These are phyloP conservation scores for Archilochus colubris DNA, from an alignment of 2,113 vertebrate genomes.

Conservation along the genomic window DNA sequence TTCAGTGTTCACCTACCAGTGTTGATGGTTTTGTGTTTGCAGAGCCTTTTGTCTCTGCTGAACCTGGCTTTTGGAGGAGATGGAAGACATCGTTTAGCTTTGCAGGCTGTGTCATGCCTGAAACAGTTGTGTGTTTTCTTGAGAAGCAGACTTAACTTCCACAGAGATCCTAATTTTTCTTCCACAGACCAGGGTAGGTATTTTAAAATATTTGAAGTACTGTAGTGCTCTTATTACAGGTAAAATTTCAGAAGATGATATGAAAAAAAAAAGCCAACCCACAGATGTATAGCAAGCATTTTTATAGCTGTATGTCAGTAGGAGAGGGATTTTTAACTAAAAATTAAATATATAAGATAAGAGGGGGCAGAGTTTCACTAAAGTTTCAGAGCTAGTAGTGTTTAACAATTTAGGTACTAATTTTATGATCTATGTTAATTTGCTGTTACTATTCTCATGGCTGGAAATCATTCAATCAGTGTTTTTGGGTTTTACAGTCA, in stretches of 20 bases:
- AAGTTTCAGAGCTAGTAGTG: neutral
- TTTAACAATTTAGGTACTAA: neutral
- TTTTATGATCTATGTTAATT: neutral
- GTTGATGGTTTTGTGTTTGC: slow-evolving; percentile 20
- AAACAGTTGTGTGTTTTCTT: slow-evolving; percentile 87
- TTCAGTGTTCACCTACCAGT: neutral
- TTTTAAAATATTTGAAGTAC: neutral
- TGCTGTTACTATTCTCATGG: neutral
- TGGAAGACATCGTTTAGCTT: slow-evolving; percentile 79
- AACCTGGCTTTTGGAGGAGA: slow-evolving; percentile 81
- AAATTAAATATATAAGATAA: neutral
- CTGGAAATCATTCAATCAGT: neutral
- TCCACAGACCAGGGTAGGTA: slow-evolving; percentile 86
- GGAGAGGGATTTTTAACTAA: neutral
- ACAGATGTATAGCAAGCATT: neutral
- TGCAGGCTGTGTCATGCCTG: slow-evolving; percentile 86
- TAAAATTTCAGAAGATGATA: neutral
- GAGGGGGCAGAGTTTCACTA: neutral
- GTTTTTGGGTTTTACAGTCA: neutral
- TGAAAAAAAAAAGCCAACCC: neutral
- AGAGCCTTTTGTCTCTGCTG: slow-evolving; percentile 90
- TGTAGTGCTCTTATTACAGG: neutral
- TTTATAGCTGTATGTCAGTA: neutral
- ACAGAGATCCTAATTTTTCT: slow-evolving; percentile 91
- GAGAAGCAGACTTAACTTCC: slow-evolving; percentile 87